Percentiles rank a stretch among this genome's conserved stretches.
Conservation (phyloP, 1,140 invertebrate species). For the Tribolium madens region DNA sequence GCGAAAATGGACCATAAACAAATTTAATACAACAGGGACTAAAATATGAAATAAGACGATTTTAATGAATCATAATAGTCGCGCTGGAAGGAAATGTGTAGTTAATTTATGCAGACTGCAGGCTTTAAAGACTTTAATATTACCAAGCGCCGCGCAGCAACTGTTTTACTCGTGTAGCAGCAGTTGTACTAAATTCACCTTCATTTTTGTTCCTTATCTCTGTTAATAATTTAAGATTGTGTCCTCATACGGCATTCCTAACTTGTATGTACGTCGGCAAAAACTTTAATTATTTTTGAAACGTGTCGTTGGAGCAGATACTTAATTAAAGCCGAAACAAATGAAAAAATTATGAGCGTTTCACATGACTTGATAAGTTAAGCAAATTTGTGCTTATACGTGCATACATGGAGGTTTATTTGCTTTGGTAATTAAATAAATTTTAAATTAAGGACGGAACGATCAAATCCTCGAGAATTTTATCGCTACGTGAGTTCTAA, state of each 20-base stretch:
- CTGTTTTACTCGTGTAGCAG: neutral
- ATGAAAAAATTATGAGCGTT: neutral
- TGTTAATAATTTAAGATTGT: neutral
- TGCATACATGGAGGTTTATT: neutral
- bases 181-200: neutral
- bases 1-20: neutral
- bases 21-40: neutral
- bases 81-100: conserved; percentile 1
- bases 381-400: too few species aligned
- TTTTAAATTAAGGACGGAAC: neutral
- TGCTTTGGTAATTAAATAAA: neutral
- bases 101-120: conserved; percentile 8
- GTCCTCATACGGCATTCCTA: neutral
- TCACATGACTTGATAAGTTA: neutral
- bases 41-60: neutral
- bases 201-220: neutral
- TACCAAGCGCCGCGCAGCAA: neutral
- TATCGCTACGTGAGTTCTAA: neutral
- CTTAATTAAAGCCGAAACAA: neutral
- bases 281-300: neutral
- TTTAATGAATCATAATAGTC: conserved; percentile 11
- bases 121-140: neutral
- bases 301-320: neutral
- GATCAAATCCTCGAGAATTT: neutral
- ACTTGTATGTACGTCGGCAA: neutral